Percentiles rank a stretch among this genome's conserved stretches.
phyloP scores from a whole-genome alignment of 2,888 invertebrate species.

The Erebia epiphron region DNA sequence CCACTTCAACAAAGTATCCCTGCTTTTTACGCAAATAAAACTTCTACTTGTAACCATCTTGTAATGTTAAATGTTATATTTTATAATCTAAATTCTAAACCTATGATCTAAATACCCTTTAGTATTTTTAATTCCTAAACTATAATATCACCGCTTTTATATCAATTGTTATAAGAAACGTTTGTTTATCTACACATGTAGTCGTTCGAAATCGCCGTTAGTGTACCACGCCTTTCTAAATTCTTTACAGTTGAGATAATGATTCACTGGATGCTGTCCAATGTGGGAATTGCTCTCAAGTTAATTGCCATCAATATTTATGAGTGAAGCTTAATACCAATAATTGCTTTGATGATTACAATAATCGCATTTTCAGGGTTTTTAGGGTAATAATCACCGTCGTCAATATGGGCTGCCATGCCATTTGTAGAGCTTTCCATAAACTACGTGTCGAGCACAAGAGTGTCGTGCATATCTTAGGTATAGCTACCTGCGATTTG shows the following conservation, averaged over 20 bases:
- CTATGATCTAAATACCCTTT: constrained; percentile 2
- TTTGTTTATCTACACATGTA: constrained; percentile 5
- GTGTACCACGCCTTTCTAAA: constrained; percentile 13
- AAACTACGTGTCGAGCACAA: no score
- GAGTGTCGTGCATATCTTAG: no score
- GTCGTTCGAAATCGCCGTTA: constrained; percentile 18
- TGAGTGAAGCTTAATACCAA: background rate
- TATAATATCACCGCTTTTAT: constrained; percentile 9
- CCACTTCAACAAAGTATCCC: background rate
- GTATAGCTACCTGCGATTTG: no score
- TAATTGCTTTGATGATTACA: background rate
- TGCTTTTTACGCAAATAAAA: background rate
- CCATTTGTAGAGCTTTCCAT: no score
- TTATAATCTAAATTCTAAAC: background rate
- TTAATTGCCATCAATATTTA: constrained; percentile 10
- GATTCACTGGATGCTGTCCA: constrained; percentile 4
- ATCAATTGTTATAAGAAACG: constrained; percentile 14
- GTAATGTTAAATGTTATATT: background rate
- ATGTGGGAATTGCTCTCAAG: background rate
- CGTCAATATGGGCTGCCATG: no score
- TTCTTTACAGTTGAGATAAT: constrained; percentile 15
- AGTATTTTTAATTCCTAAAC: background rate
- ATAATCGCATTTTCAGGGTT: background rate
- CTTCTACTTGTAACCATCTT: background rate
- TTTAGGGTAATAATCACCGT: background rate